Base-by-base conservation (phyloP, 2,797 vertebrate genomes). In the Danio tinwini region DNA sequence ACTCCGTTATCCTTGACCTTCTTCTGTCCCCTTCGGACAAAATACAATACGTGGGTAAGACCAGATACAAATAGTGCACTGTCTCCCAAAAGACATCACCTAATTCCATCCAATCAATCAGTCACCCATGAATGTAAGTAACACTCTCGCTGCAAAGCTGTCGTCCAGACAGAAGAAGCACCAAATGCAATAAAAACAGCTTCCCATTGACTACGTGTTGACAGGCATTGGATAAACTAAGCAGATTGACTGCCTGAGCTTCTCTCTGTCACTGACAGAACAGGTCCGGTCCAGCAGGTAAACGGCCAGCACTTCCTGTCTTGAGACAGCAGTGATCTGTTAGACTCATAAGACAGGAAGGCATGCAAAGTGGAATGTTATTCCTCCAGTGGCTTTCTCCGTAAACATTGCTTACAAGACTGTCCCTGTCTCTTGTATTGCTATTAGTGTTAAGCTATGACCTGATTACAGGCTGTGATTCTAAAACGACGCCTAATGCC, bases 41-140 rank as follows among this genome's bases (percentile, higher is more conserved):
- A 84, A 94, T 95, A 93, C 94, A 93, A 72, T 92, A 92, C 49
- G 91, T 95, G 55, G 93, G 94, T 94, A 88, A 87, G 92, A 8
- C 42, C 55, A 40, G 17, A 17, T 50, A 44, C 56, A 56, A 29
- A 63, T 53, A 58, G 10, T 70, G 55, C 47, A 72, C 71, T 0
- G n/a, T 55, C 16, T 45, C 69, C 29, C 69, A 58, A 61, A 77
- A 61, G 75, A 65, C 13, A 67, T 52, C 47, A 29, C 39, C 58
- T 14, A 44, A 13, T 79, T 71, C 65, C 53, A 56, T 63, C 45
- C 56, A 50, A 74, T n/a, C 58, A 74, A 37, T 74, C 72, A 79
- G 64, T 65, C 53, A 21, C 74, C 69, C 74, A 42, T 77, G 69
- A 82, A 84, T 74, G 65, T 44, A 47, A 77, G 59, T 76, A 58